A percentile compares a stretch with the other conserved stretches of the same genome.
Evolutionary conservation across 2,888 invertebrate species (phyloP).

Genomic region (Linnaemya vulpina): DNA sequence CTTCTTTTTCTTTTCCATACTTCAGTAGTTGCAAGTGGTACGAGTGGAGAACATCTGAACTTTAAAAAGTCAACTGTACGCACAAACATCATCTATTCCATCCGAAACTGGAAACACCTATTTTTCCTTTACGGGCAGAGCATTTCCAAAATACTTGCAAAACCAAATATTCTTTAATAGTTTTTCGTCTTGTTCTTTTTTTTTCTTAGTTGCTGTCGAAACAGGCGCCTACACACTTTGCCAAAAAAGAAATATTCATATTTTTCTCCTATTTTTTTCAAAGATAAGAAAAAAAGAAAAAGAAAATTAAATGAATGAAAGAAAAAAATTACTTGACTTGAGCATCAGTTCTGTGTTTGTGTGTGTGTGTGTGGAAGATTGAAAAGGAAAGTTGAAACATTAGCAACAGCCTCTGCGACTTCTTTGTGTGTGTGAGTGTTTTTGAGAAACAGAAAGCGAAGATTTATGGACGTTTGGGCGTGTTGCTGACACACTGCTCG

Average conservation of each 20-base stretch:
- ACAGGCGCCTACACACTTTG: constrained; percentile 71
- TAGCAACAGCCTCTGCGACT: constrained; percentile 72
- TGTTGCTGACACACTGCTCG: constrained; percentile 75
- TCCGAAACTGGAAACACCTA: constrained; percentile 65
- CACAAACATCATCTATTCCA: constrained; percentile 11
- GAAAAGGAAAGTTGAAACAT: constrained; percentile 71
- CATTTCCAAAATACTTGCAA: constrained; percentile 16
- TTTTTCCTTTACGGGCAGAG: constrained; percentile 38
- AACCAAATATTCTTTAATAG: constrained; percentile 11
- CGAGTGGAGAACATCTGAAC: constrained; percentile 47
- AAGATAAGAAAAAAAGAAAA: constrained; percentile 37
- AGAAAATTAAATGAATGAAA: not conserved
- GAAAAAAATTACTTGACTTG: constrained; percentile 53
- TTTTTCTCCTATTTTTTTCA: constrained; percentile 24
- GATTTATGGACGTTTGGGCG: constrained; percentile 76
- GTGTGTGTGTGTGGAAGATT: constrained; percentile 40
- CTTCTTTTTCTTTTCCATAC: constrained; percentile 29
- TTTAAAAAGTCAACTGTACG: constrained; percentile 20
- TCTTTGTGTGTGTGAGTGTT: constrained; percentile 57
- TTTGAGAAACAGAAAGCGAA: constrained; percentile 72
- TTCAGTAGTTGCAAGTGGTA: constrained; percentile 44
- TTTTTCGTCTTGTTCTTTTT: constrained; percentile 18
- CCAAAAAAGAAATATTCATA: constrained; percentile 57
- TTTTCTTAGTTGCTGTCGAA: constrained; percentile 36
- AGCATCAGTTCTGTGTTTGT: constrained; percentile 30